phyloP scores from a whole-genome alignment of 1,140 invertebrate genomes.

The Ceratosolen solmsi region DNA sequence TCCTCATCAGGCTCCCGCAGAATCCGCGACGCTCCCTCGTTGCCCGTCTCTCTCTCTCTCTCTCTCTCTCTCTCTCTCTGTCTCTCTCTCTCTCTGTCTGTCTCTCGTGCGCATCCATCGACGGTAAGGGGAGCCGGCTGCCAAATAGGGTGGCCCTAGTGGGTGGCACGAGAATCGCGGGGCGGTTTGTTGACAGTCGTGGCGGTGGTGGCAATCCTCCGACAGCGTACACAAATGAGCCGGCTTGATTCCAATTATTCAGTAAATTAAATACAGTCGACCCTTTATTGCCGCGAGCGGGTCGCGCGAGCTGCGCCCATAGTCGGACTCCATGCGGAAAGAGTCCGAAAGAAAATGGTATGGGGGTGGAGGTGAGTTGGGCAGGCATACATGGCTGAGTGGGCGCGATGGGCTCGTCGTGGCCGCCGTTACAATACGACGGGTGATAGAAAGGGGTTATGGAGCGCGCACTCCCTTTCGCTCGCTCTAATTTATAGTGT shows the following conservation, averaged over 20 bases:
- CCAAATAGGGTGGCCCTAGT: neutral
- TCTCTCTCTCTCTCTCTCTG: no score
- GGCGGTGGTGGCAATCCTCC: conserved; percentile 4
- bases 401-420: neutral
- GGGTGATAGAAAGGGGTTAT: no score
- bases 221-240: conserved; percentile 66
- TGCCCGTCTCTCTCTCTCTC: conserved; percentile 8
- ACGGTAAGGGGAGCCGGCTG: no score
- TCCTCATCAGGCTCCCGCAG: conserved; percentile 70
- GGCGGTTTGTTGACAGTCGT: conserved; percentile 43
- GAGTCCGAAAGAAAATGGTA: neutral
- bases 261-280: conserved; percentile 73
- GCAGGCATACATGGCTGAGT: neutral
- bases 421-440: neutral
- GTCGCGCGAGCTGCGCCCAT: neutral
- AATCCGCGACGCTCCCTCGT: conserved; percentile 54
- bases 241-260: conserved; percentile 74
- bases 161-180: neutral
- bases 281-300: conserved; percentile 60
- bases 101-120: no score
- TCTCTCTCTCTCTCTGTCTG: no score
- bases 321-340: neutral
- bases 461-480: no score
- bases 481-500: no score
- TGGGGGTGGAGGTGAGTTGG: neutral